phyloP scores from a whole-genome alignment of 2,888 invertebrate species.

The Scaptomyza reducta region DNA sequence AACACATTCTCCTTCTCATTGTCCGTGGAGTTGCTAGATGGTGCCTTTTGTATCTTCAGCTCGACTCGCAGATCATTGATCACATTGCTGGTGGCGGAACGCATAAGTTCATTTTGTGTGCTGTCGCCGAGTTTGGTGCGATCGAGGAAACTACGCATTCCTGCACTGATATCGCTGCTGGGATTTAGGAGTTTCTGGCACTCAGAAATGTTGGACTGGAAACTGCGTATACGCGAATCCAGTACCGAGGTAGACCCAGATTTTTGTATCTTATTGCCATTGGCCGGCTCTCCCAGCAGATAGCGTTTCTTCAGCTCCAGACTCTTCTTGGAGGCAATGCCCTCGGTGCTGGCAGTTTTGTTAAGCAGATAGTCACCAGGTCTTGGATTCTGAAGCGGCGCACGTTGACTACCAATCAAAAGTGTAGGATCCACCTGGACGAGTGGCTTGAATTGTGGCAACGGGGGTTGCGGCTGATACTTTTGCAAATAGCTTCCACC shows the following conservation, averaged over 20 bases:
- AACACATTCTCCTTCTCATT: constrained; percentile 84
- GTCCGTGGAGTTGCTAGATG: constrained; percentile 77
- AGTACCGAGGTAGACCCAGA: constrained; percentile 93
- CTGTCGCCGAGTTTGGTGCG: constrained; percentile 79
- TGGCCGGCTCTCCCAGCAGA: constrained; percentile 89
- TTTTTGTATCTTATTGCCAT: constrained; percentile 89
- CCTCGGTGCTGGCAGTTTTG: constrained; percentile 93
- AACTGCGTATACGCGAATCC: constrained; percentile 92
- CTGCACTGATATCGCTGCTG: constrained; percentile 88
- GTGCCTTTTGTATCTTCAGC: constrained; percentile 81
- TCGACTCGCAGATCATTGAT: constrained; percentile 82
- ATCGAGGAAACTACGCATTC: constrained; percentile 89
- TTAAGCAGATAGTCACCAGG: constrained; percentile 91
- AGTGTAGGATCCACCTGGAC: constrained; percentile 84
- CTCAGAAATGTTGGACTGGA: constrained; percentile 93
- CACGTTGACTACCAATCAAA: constrained; percentile 80
- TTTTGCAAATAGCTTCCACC: constrained; percentile 79
- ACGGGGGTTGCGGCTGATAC: constrained; percentile 75
- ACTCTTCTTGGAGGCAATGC: constrained; percentile 94
- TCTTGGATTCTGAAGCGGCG: constrained; percentile 86
- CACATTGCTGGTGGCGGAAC: constrained; percentile 77
- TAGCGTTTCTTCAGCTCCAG: constrained; percentile 94
- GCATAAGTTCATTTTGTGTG: constrained; percentile 69
- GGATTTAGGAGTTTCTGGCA: constrained; percentile 94
- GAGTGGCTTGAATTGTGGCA: constrained; percentile 84